These are phyloP conservation scores for Brachypalpus laphriformis DNA, from an alignment of 2,888 invertebrate species.

Conservation along the genomic window DNA sequence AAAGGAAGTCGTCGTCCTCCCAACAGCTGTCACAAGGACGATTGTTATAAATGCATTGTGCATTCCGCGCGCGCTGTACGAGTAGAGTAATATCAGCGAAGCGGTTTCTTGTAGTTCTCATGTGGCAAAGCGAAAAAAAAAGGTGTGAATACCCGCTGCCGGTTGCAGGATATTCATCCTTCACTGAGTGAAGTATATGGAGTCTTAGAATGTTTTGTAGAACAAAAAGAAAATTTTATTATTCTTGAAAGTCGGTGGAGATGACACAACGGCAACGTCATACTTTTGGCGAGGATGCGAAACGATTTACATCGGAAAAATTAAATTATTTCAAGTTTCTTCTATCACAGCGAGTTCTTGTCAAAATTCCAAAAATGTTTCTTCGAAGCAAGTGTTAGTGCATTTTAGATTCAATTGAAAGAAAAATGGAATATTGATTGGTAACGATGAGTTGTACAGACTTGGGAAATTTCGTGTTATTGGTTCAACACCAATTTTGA, in stretches of 20 bases:
- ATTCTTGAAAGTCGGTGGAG: not conserved
- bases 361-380: conserved; percentile 15
- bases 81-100: not conserved
- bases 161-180: conserved; percentile 3
- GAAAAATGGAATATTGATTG: too few relatives aligned
- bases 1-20: not conserved
- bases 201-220: not conserved
- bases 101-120: conserved; percentile 4
- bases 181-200: not conserved
- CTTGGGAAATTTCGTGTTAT: too few relatives aligned
- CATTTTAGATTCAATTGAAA: too few relatives aligned
- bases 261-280: conserved; percentile 3
- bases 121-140: not conserved
- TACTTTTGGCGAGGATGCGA: conserved; percentile 8
- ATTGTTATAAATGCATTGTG: conserved; percentile 35
- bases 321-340: conserved; percentile 41
- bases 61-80: not conserved
- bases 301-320: conserved; percentile 10
- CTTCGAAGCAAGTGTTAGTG: not conserved
- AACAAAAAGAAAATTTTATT: conserved; percentile 11
- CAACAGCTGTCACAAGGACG: conserved; percentile 57
- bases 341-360: conserved; percentile 4
- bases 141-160: conserved; percentile 14
- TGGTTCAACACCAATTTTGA: too few relatives aligned
- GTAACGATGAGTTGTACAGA: too few relatives aligned